A percentile compares a stretch with the other conserved stretches of the same genome.
phyloP scores from a whole-genome alignment of 1,140 invertebrate species.

The Apis dorsata region DNA sequence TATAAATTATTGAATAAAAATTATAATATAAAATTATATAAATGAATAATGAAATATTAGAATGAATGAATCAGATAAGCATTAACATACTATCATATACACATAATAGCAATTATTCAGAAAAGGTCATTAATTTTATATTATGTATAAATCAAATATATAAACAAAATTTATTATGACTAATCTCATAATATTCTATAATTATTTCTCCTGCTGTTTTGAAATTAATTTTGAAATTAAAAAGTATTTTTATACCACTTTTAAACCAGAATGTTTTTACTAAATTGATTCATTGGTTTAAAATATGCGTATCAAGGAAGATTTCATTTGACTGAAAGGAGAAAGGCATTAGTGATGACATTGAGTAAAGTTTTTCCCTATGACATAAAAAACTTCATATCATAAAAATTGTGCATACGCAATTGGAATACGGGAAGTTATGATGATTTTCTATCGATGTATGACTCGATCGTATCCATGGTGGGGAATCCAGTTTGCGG shows the following conservation, averaged over 20 bases:
- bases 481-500: constrained; percentile 49
- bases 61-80: neutral
- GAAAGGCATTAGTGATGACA: neutral
- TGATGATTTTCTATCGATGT: constrained; percentile 46
- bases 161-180: no score
- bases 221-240: neutral
- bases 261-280: neutral
- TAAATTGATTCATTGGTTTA: neutral
- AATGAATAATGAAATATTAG: neutral
- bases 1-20: neutral
- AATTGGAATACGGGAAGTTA: constrained; percentile 30
- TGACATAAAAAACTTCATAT: neutral
- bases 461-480: constrained; percentile 30
- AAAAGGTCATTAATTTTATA: neutral
- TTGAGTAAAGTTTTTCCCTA: neutral
- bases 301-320: neutral
- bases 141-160: no score
- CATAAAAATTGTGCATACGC: neutral
- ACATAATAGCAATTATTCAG: neutral
- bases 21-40: neutral
- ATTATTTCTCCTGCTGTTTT: no score
- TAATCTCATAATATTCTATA: no score
- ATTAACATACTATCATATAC: neutral
- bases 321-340: neutral
- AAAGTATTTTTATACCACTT: neutral